phyloP scores from a whole-genome alignment of 2,888 invertebrate species.

The Lobophora halterata region DNA sequence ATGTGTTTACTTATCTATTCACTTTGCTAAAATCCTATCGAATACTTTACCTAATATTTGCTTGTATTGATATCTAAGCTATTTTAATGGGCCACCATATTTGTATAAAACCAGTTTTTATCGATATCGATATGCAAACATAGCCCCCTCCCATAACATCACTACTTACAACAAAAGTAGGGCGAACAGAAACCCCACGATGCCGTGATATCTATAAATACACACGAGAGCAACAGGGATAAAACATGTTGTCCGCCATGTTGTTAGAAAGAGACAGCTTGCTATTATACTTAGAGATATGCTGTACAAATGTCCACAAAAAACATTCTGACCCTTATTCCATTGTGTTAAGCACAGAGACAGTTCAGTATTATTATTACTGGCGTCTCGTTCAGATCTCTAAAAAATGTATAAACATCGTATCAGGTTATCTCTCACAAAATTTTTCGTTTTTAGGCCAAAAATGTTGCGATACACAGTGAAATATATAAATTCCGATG shows the following conservation, averaged over 20 bases:
- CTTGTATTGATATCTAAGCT: too few relatives aligned
- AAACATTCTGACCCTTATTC: constrained; percentile 21
- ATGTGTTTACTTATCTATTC: too few relatives aligned
- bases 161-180: constrained; percentile 28
- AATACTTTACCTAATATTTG: not conserved
- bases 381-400: constrained; percentile 1
- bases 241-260: constrained; percentile 33
- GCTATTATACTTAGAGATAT: constrained; percentile 20
- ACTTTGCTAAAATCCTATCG: too few relatives aligned
- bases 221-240: constrained; percentile 45
- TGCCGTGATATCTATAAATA: constrained; percentile 29
- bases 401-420: not conserved
- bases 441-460: not conserved
- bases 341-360: constrained; percentile 11
- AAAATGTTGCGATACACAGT: not conserved
- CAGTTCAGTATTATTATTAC: constrained; percentile 1
- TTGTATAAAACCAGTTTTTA: constrained; percentile 14
- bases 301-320: constrained; percentile 11
- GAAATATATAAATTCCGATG: constrained; percentile 1
- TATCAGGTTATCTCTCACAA: not conserved
- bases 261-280: constrained; percentile 48
- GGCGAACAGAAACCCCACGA: constrained; percentile 27
- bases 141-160: constrained; percentile 17
- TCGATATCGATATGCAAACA: constrained; percentile 21
- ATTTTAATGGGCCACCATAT: not conserved